These are phyloP conservation scores for Rhingia campestris DNA, from an alignment of 2,888 invertebrate genomes.

Conservation along the genomic window DNA sequence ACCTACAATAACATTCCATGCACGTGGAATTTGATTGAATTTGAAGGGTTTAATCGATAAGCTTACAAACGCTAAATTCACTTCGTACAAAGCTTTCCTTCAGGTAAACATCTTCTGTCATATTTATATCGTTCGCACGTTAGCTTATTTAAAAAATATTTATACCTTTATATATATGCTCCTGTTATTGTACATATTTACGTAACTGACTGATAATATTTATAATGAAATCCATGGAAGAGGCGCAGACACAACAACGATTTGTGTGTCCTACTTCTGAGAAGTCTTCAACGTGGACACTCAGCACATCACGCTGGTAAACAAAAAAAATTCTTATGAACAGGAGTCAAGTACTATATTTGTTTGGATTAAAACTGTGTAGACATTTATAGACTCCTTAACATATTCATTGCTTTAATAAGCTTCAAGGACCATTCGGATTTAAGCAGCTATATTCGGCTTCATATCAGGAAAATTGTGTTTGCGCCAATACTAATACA, in stretches of 20 bases:
- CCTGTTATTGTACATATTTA: slow-evolving; percentile 44
- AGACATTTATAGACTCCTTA: slow-evolving; percentile 45
- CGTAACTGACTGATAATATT: slow-evolving; percentile 30
- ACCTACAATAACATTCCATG: slow-evolving; percentile 55
- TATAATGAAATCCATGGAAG: slow-evolving; percentile 25
- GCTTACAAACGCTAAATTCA: slow-evolving; percentile 15
- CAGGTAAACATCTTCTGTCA: slow-evolving; percentile 49
- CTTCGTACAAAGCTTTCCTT: slow-evolving; percentile 45
- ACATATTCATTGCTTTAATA: slow-evolving; percentile 61
- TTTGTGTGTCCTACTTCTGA: slow-evolving; percentile 69
- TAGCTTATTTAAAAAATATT: slow-evolving; percentile 25
- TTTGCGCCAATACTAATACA: slow-evolving; percentile 64
- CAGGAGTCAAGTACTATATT: slow-evolving; percentile 21
- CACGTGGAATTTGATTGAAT: slow-evolving; percentile 56
- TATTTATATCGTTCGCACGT: slow-evolving; percentile 51
- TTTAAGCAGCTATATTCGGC: slow-evolving; percentile 52
- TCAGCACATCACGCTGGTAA: slow-evolving; percentile 33
- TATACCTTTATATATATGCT: not conserved
- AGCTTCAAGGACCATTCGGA: slow-evolving; percentile 56
- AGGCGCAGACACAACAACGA: slow-evolving; percentile 71
- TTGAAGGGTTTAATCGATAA: slow-evolving; percentile 62
- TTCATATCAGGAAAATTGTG: slow-evolving; percentile 46
- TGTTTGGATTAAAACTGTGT: slow-evolving; percentile 59
- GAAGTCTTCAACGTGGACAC: slow-evolving; percentile 30
- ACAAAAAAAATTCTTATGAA: slow-evolving; percentile 33